Conservation (phyloP, 2,113 vertebrate genomes). For the Eptesicus fuscus region DNA sequence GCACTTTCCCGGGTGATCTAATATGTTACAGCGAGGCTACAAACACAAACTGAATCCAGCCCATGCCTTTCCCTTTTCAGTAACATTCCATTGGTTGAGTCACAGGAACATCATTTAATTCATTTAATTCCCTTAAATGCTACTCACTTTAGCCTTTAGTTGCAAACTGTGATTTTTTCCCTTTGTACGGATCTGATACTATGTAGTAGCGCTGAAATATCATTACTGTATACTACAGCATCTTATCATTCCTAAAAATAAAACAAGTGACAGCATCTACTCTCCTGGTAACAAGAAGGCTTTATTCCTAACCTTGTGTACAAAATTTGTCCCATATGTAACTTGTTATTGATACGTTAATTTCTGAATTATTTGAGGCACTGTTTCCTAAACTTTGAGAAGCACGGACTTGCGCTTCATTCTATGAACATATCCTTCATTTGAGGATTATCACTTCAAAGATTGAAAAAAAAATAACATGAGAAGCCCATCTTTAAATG, state of each 20-base stretch:
- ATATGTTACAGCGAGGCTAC: neutral
- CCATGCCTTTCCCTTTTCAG: neutral
- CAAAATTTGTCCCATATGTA: neutral
- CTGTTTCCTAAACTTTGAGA: slow-evolving; percentile 1
- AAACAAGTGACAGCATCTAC: neutral
- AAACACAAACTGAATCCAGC: neutral
- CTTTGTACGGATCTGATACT: neutral
- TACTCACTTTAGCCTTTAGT: neutral
- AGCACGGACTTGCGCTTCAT: neutral
- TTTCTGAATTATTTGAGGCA: neutral
- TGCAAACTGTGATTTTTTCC: neutral
- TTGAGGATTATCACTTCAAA: slow-evolving; percentile 17
- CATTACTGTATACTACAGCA: neutral
- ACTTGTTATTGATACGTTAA: neutral
- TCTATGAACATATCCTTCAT: neutral
- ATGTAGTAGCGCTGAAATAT: neutral
- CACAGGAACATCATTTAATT: neutral
- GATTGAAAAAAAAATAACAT: neutral
- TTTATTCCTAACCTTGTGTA: neutral
- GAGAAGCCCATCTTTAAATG: neutral
- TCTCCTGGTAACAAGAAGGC: neutral
- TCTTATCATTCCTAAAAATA: neutral
- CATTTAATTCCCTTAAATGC: neutral
- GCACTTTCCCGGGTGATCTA: neutral
- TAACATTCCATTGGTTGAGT: neutral